Evolutionary conservation across 2,888 invertebrate species (phyloP).

Genomic region (Ennomos quercinarius): DNA sequence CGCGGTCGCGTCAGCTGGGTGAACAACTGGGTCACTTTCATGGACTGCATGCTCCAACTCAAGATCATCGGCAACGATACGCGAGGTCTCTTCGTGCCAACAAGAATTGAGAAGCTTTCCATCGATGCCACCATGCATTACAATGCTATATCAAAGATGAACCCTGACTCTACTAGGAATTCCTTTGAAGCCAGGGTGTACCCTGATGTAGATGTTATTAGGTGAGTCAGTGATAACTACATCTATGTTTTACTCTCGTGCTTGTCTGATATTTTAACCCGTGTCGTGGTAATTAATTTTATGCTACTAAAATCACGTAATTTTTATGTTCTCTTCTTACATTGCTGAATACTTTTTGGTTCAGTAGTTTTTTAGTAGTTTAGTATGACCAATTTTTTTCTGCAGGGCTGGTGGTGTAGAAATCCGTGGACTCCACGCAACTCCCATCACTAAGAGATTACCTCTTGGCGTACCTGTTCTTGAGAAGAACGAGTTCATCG

Average conservation of each 20-base stretch:
- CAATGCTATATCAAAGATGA: constrained; percentile 76
- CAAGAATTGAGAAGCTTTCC: constrained; percentile 88
- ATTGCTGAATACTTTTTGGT: no score
- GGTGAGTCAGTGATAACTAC: constrained; percentile 53
- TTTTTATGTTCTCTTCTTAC: no score
- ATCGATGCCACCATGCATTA: constrained; percentile 89
- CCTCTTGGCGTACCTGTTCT: constrained; percentile 90
- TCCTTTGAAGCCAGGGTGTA: constrained; percentile 78
- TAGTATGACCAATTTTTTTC: constrained; percentile 25
- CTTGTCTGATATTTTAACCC: no score
- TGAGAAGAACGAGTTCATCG: constrained; percentile 90
- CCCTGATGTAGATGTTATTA: constrained; percentile 79
- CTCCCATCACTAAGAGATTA: constrained; percentile 88
- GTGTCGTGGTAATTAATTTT: no score
- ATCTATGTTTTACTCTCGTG: no score
- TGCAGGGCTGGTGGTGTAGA: constrained; percentile 90
- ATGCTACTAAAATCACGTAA: no score
- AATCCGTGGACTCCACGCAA: constrained; percentile 91
- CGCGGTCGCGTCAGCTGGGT: constrained; percentile 88
- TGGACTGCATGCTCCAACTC: constrained; percentile 96
- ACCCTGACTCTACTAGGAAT: constrained; percentile 71
- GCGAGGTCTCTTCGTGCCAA: constrained; percentile 90
- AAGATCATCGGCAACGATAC: constrained; percentile 89
- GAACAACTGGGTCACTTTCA: constrained; percentile 94
- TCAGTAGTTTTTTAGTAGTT: no score